These are phyloP conservation scores for Oxygymnocypris stewartii DNA, from an alignment of 2,113 vertebrate species.

Conservation along the genomic window DNA sequence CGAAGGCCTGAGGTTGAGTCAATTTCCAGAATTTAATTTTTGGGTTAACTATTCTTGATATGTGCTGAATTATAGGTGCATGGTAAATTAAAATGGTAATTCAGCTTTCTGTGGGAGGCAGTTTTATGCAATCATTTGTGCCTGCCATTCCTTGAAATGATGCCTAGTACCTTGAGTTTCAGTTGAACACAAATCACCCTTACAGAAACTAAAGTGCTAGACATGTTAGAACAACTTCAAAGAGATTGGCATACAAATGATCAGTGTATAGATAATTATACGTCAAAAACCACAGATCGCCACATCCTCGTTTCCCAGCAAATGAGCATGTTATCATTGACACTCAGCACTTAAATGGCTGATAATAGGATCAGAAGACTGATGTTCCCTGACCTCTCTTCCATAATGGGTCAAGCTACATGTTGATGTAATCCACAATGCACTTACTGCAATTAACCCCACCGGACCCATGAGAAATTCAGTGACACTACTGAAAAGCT, in stretches of 20 bases:
- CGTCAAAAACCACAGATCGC: constrained; percentile 19
- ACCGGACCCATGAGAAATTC: background rate
- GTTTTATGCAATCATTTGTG: background rate
- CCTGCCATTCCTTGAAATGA: background rate
- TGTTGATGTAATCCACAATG: constrained; percentile 47
- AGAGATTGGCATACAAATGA: background rate
- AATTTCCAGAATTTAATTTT: too few relatives aligned
- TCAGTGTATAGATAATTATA: background rate
- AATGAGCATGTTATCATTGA: constrained; percentile 28
- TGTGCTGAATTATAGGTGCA: too few relatives aligned
- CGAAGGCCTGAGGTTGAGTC: too few relatives aligned
- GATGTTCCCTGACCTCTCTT: constrained; percentile 57
- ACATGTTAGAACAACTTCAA: background rate
- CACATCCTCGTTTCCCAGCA: constrained; percentile 28
- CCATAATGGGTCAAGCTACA: constrained; percentile 47
- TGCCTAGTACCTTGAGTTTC: background rate
- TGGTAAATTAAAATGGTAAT: background rate
- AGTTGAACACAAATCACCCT: background rate
- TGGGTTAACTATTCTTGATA: too few relatives aligned
- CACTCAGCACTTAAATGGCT: constrained; percentile 63
- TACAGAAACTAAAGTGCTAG: background rate
- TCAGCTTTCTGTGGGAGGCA: background rate
- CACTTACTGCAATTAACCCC: constrained; percentile 22
- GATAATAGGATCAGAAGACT: constrained; percentile 66
- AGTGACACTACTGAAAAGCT: background rate